Base-by-base conservation (phyloP, 2,888 invertebrate species). In the Horisme vitalbata region DNA sequence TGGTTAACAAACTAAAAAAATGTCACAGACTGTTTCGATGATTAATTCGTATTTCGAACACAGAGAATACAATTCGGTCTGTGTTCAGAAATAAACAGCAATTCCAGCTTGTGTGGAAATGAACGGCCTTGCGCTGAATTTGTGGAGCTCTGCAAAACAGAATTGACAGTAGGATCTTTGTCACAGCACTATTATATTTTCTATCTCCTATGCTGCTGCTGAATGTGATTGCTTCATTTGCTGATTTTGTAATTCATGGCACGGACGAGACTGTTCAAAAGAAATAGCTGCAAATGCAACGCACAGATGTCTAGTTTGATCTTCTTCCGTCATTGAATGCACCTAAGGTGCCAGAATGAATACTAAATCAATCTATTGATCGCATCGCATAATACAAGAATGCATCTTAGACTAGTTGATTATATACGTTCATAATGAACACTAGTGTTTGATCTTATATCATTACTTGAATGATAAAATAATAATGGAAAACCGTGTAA, bases 111-210 rank as follows among this genome's bases (percentile, higher is more conserved):
- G 51, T 55, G 55, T 53, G 55, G 57, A 57, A 60, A 68, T 59
- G 33, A 37, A 55, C 59, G 69, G 58, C 80, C 79, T 80, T 79
- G 81, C 60, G 59, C 77, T 62, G 57, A 67, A 73, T 77, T 66
- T 57, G 56, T 61, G 63, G 53, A 47, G 65, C 57, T 60, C 54
- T 54, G 55, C 59, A 10, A 24, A 55, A 57, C 33, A 36, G 34
- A 48, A 39, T 35, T 31, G 33, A 36, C 31, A 43, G 31, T 34
- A 24, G 18, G 24, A 38, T 31, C 30, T 35, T 41, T 44, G 28
- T 45, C 23, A 23, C 28, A 30, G 15, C 30, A 26, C n/a, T n/a
- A n/a, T n/a, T n/a, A n/a, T n/a, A n/a, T n/a, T n/a, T 20, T 41
- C n/a, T 11, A 20, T 28, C 14, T 14, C 15, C n/a, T 9, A 14